phyloP scores from a whole-genome alignment of 2,113 vertebrate species.

The Castor canadensis region DNA sequence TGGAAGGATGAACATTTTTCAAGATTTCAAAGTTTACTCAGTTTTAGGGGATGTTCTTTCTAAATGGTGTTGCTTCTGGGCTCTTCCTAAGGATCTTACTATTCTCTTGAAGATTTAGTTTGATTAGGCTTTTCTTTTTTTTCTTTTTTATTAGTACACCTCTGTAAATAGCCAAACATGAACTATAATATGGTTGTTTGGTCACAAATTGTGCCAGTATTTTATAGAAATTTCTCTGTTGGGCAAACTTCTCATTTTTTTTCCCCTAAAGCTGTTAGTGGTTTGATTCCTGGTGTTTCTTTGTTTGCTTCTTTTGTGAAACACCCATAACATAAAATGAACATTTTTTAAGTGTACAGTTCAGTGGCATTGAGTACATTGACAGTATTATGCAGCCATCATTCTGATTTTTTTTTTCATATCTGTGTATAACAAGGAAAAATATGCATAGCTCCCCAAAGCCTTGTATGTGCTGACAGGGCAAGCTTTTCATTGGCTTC shows the following conservation, averaged over 20 bases:
- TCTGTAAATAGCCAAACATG: constrained; percentile 24
- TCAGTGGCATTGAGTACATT: neutral
- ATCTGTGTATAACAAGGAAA: constrained; percentile 39
- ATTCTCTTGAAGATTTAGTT: neutral
- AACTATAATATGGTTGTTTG: neutral
- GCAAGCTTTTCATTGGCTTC: constrained; percentile 53
- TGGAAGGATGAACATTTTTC: constrained; percentile 2
- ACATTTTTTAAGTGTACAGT: neutral
- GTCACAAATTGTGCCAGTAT: neutral
- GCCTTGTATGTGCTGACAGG: neutral
- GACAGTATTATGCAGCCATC: neutral
- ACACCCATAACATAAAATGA: neutral
- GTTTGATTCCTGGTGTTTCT: constrained; percentile 29
- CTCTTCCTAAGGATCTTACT: neutral
- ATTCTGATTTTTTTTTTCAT: too few relatives aligned
- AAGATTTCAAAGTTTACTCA: neutral
- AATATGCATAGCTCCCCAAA: constrained; percentile 15
- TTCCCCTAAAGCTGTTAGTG: constrained; percentile 64
- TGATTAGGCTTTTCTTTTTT: constrained; percentile 4
- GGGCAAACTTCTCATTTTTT: neutral
- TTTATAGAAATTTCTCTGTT: constrained; percentile 20
- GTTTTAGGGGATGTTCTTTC: neutral
- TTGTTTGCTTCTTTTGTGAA: constrained; percentile 14
- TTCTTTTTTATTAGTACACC: neutral
- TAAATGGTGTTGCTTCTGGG: neutral